phyloP scores from a whole-genome alignment of 2,113 vertebrate genomes.

The Elephas maximus region DNA sequence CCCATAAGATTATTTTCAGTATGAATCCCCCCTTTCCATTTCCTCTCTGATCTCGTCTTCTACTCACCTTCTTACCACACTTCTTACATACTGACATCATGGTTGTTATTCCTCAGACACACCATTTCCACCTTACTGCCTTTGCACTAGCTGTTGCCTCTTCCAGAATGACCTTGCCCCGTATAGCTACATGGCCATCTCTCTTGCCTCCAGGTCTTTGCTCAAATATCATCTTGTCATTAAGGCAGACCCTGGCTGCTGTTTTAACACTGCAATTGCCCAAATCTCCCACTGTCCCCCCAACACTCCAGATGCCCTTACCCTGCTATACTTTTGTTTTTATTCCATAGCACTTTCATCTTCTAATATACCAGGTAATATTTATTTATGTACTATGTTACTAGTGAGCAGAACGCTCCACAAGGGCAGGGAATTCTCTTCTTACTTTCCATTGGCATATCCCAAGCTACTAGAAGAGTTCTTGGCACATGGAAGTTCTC shows the following conservation, averaged over 20 bases:
- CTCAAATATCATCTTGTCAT: neutral
- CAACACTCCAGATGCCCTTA: neutral
- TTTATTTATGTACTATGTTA: neutral
- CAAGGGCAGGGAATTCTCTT: neutral
- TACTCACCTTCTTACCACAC: neutral
- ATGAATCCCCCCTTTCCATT: too few relatives aligned
- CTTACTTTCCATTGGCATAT: neutral
- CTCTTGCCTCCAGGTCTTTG: neutral
- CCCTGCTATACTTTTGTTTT: neutral
- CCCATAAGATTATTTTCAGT: neutral
- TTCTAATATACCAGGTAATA: neutral
- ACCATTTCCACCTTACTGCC: neutral
- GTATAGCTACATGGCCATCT: neutral
- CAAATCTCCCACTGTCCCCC: neutral
- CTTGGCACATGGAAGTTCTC: neutral
- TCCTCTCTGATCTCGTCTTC: neutral
- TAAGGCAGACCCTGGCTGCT: neutral
- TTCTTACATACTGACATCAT: neutral
- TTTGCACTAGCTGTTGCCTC: neutral
- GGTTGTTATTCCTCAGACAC: neutral
- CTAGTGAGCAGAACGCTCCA: too few relatives aligned
- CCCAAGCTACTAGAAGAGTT: neutral
- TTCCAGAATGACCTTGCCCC: neutral
- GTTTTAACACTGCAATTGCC: neutral
- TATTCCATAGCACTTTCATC: neutral